Conservation (phyloP, 2,113 vertebrate species). For the Mirza zaza region DNA sequence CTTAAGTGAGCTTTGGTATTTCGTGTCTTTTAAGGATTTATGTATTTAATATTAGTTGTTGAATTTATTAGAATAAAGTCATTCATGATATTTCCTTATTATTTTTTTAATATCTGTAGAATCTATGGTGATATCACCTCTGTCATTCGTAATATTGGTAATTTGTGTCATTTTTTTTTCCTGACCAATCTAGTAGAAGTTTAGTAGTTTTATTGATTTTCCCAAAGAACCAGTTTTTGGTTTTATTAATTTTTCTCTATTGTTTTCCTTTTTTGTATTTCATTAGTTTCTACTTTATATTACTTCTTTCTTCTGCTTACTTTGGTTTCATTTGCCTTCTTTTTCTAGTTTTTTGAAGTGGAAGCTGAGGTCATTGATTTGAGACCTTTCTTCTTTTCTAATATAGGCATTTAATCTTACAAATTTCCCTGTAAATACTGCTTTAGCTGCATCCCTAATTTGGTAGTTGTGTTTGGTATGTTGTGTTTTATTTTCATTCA, state of each 20-base stretch:
- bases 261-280: background rate
- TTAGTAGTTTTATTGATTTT: background rate
- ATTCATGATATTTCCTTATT: background rate
- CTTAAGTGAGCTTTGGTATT: conserved; percentile 16
- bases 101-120: background rate
- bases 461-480: too few relatives aligned
- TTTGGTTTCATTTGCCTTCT: conserved; percentile 3
- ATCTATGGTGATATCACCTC: background rate
- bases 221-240: background rate
- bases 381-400: background rate
- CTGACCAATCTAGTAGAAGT: background rate
- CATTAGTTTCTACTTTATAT: background rate
- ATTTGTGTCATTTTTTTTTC: background rate
- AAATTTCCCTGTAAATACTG: background rate
- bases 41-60: conserved; percentile 11
- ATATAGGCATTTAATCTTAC: background rate
- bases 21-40: background rate
- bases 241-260: background rate
- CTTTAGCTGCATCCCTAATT: background rate
- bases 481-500: too few relatives aligned
- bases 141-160: background rate
- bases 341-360: background rate
- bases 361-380: background rate
- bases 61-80: background rate
- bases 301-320: background rate